phyloP scores from a whole-genome alignment of 2,797 vertebrate genomes.

The Urocyon cinereoargenteus region DNA sequence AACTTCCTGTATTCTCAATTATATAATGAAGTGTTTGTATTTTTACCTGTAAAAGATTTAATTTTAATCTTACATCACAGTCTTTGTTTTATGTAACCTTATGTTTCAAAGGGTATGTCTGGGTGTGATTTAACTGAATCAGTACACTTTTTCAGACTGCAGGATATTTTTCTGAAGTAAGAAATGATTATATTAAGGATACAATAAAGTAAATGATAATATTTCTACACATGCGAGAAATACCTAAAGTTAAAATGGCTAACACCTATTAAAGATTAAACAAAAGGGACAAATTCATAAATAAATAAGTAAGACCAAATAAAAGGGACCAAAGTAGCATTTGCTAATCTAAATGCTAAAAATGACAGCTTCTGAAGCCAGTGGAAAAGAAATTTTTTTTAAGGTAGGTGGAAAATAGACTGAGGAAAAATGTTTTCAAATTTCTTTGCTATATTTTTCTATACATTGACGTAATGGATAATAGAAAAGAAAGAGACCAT shows the following conservation, averaged over 20 bases:
- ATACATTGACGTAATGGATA: background rate
- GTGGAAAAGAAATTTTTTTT: background rate
- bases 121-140: slow-evolving; percentile 26
- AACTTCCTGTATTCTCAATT: slow-evolving; percentile 12
- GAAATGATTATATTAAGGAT: slow-evolving; percentile 35
- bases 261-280: slow-evolving; percentile 39
- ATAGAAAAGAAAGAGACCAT: background rate
- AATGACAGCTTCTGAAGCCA: background rate
- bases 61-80: slow-evolving; percentile 17
- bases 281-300: background rate
- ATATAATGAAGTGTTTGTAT: slow-evolving; percentile 2
- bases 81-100: slow-evolving; percentile 40
- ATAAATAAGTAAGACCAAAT: background rate
- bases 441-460: slow-evolving; percentile 25
- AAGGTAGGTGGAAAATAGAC: background rate
- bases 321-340: slow-evolving; percentile 17
- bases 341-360: background rate
- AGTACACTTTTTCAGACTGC: background rate
- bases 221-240: slow-evolving; percentile 4
- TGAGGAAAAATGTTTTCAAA: background rate
- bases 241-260: slow-evolving; percentile 12
- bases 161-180: slow-evolving; percentile 54
- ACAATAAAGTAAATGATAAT: background rate
- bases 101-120: background rate
- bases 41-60: slow-evolving; percentile 61